These are phyloP conservation scores for Drosophila affinis DNA, from an alignment of 2,888 invertebrate species.

Conservation along the genomic window DNA sequence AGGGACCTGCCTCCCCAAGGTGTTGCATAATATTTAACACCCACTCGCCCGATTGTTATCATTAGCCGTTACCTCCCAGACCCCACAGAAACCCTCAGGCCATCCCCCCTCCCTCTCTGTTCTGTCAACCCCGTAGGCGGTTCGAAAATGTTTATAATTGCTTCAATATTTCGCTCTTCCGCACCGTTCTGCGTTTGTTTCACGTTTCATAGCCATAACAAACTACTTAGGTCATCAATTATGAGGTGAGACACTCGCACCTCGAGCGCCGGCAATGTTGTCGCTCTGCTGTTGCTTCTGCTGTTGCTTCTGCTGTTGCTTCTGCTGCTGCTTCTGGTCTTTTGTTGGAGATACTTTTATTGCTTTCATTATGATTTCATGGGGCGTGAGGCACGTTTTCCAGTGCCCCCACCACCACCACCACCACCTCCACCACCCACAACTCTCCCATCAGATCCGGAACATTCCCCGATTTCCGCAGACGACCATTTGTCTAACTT, in stretches of 20 bases:
- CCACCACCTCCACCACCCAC: not conserved
- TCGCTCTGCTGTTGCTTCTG: constrained; percentile 24
- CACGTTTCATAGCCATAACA: constrained; percentile 75
- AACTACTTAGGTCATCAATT: constrained; percentile 79
- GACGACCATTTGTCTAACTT: constrained; percentile 71
- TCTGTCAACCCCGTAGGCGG: constrained; percentile 32
- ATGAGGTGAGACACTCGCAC: constrained; percentile 59
- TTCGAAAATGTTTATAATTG: constrained; percentile 34
- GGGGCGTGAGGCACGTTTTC: constrained; percentile 65
- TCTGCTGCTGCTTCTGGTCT: constrained; percentile 19
- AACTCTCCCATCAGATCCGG: constrained; percentile 1
- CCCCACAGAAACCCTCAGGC: not conserved
- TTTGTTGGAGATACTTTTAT: constrained; percentile 68
- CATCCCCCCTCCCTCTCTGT: not conserved
- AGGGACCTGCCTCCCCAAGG: constrained; percentile 55
- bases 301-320: constrained; percentile 29
- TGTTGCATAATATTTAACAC: constrained; percentile 72
- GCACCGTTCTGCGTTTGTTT: constrained; percentile 30
- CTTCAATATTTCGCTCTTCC: constrained; percentile 36
- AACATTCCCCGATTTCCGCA: constrained; percentile 57
- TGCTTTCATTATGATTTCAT: constrained; percentile 78
- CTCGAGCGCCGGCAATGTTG: constrained; percentile 17
- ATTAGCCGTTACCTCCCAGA: constrained; percentile 13
- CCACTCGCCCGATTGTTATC: constrained; percentile 31
- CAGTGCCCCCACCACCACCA: not conserved